Evolutionary conservation across 2,888 invertebrate species (phyloP), one percentile per base, ranked within the genome.

Genomic region (Drosophila meridiana): DNA sequence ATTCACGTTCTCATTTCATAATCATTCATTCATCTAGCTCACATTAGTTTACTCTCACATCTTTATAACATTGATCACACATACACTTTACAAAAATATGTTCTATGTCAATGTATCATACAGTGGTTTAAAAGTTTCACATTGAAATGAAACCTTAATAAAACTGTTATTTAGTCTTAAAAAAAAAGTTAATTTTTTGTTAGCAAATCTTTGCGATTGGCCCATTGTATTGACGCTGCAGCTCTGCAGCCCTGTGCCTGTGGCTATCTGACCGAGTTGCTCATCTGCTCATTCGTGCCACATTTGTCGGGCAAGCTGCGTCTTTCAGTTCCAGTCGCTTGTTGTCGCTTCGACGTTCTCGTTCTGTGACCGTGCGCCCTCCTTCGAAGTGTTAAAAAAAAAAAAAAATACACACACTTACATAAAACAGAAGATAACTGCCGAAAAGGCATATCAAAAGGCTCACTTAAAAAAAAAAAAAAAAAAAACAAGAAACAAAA

Each of bases 261-360:
- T 48, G 57, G 8, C 50, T 62, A 36, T 57, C 42, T 47, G 60
- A 62, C 59, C 59, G 77, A 69, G 34, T 60, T 57, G 40, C 57
- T 53, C 73, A 69, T 69, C 78, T 58, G 58, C 78, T 78, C 77
- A 77, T 68, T 79, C 83, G 86, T 86, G 75, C 56, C 79, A 83
- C 81, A 79, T 73, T 83, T 83, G 45, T 77, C 81, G 83, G 67
- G 67, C 66, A 73, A 73, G 76, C 70, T 76, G 80, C 62, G 80
- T 55, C 76, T 67, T 69, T 61, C 75, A 78, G 78, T 78, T 78
- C 72, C 78, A 83, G 86, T 83, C 83, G 83, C 69, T 65, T 74
- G 78, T 78, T 75, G 65, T 78, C 86, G 68, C 57, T 75, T 52
- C 65, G 70, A 62, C 67, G 70, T 74, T 65, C 64, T 56, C 52